phyloP scores from a whole-genome alignment of 2,797 vertebrate genomes.

The Prunella strophiata region DNA sequence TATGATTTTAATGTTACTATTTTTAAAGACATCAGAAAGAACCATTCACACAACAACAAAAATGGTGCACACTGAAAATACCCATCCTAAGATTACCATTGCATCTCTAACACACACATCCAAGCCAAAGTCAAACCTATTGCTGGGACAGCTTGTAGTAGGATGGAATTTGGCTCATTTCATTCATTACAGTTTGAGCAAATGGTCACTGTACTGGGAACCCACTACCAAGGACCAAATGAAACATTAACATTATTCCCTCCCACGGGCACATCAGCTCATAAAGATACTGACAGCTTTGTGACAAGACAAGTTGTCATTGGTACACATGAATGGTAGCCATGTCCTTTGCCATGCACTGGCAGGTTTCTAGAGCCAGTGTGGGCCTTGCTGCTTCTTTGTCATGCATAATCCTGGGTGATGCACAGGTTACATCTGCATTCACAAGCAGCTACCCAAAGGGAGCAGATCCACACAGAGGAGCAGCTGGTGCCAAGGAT shows the following conservation, averaged over 20 bases:
- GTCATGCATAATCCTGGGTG: not conserved
- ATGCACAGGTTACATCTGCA: not conserved
- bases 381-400: not conserved
- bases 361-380: not conserved
- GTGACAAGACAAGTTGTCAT: not conserved
- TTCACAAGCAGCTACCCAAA: not conserved
- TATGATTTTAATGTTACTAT: not conserved
- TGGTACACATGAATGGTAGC: not conserved
- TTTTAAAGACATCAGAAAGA: not conserved
- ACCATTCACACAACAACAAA: not conserved
- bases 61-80: not conserved
- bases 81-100: not conserved
- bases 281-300: not conserved
- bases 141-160: not conserved
- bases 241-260: not conserved
- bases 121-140: not conserved
- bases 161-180: not conserved
- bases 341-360: not conserved
- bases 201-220: not conserved
- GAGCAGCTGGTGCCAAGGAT: not conserved
- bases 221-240: not conserved
- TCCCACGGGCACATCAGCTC: not conserved
- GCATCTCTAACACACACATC: not conserved
- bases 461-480: not conserved
- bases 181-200: not conserved